phyloP scores from a whole-genome alignment of 2,888 invertebrate species.

The Ceramica pisi region DNA sequence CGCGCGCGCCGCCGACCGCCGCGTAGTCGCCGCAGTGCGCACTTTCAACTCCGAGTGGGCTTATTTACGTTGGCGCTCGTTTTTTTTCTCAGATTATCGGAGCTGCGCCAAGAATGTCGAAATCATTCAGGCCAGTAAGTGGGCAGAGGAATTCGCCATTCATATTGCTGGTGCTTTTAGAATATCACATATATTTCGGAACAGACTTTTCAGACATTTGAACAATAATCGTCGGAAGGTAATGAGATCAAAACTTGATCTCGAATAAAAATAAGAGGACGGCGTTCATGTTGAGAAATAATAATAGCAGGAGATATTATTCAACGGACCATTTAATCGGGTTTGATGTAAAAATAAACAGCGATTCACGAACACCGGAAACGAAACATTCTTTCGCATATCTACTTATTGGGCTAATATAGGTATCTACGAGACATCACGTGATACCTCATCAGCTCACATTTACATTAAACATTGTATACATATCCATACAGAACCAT shows the following conservation, averaged over 20 bases:
- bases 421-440: constrained; percentile 29
- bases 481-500: constrained; percentile 23
- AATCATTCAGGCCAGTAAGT: constrained; percentile 90
- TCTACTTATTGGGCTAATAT: constrained; percentile 37
- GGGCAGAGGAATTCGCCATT: constrained; percentile 90
- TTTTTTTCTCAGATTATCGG: constrained; percentile 89
- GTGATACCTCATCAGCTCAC: constrained; percentile 9
- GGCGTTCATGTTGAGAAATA: constrained; percentile 29
- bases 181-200: constrained; percentile 75
- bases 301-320: constrained; percentile 41
- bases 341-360: constrained; percentile 62
- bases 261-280: constrained; percentile 36
- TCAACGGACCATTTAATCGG: constrained; percentile 47
- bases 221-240: constrained; percentile 49
- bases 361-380: constrained; percentile 62
- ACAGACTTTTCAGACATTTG: constrained; percentile 58
- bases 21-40: constrained; percentile 66
- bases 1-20: constrained; percentile 52
- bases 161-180: constrained; percentile 82
- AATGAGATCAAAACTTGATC: constrained; percentile 38
- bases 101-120: constrained; percentile 90
- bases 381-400: constrained; percentile 59
- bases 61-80: constrained; percentile 86
- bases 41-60: constrained; percentile 80
- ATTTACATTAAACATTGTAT: constrained; percentile 4